Percentiles rank a stretch among this genome's conserved stretches.
Evolutionary conservation across 2,113 vertebrate genomes (phyloP).

Genomic region (Ophiodon elongatus): DNA sequence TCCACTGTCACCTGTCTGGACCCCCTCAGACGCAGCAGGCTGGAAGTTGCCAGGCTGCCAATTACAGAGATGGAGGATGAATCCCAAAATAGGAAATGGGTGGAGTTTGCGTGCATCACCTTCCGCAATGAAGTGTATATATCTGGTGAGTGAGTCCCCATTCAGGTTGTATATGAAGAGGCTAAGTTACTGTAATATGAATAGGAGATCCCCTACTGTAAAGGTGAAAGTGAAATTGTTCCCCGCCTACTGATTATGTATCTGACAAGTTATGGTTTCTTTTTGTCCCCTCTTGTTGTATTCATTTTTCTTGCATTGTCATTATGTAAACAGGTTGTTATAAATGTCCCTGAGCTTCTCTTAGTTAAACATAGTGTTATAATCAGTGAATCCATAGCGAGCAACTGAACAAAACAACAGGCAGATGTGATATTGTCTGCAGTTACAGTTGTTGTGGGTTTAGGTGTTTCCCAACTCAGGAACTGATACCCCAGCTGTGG

Average conservation of each 20-base stretch:
- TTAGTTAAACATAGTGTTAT: neutral
- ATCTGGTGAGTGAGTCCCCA: slow-evolving; percentile 86
- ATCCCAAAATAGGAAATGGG: slow-evolving; percentile 94
- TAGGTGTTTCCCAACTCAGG: slow-evolving; percentile 58
- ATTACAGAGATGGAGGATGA: slow-evolving; percentile 91
- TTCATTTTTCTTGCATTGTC: neutral
- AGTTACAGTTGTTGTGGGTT: slow-evolving; percentile 48
- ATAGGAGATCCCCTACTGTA: neutral
- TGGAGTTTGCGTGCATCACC: slow-evolving; percentile 96
- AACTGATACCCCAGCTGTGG: slow-evolving; percentile 30
- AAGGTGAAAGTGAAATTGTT: neutral
- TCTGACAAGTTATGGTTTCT: neutral
- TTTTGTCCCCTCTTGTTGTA: neutral
- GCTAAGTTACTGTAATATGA: neutral
- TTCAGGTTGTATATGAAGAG: neutral
- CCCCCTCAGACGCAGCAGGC: slow-evolving; percentile 94
- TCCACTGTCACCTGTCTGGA: slow-evolving; percentile 97
- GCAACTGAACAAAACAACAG: slow-evolving; percentile 30
- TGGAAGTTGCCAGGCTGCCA: slow-evolving; percentile 95
- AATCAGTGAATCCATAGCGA: neutral
- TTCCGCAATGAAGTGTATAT: slow-evolving; percentile 98
- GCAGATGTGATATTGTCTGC: slow-evolving; percentile 1
- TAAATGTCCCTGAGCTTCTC: neutral
- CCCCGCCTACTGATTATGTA: neutral
- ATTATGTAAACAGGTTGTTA: neutral